Percentiles rank a stretch among this genome's conserved stretches.
Conservation (phyloP, 2,113 vertebrate genomes). For the Mustela lutreola region DNA sequence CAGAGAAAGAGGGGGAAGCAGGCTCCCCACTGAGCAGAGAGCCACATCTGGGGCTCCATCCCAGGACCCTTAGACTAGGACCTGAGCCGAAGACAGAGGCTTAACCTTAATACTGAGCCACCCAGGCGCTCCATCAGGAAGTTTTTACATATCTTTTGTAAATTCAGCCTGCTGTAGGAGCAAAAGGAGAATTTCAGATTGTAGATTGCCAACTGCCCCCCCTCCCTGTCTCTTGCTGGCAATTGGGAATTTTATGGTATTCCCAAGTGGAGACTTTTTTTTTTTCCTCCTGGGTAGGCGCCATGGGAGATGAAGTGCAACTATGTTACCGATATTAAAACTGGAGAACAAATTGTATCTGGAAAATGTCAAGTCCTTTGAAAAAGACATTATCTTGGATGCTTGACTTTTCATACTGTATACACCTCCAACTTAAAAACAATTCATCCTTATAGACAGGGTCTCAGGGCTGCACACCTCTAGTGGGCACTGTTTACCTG, state of each 20-base stretch:
- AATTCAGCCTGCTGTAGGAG: not conserved
- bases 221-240: not conserved
- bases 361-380: slow-evolving; percentile 48
- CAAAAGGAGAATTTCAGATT: slow-evolving; percentile 5
- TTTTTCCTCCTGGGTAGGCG: not conserved
- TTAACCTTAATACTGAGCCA: too few species aligned
- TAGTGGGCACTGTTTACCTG: not conserved
- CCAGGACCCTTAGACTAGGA: too few species aligned
- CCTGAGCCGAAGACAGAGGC: too few species aligned
- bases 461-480: not conserved
- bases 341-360: not conserved
- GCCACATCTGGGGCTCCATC: too few species aligned
- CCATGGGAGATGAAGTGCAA: not conserved
- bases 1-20: too few species aligned
- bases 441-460: not conserved
- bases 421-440: not conserved
- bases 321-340: slow-evolving; percentile 44
- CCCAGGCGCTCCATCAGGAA: not conserved
- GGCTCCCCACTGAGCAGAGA: too few species aligned
- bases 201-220: not conserved
- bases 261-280: not conserved
- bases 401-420: not conserved
- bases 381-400: slow-evolving; percentile 17
- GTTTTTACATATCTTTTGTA: not conserved
- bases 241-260: slow-evolving; percentile 2